Base-by-base conservation (phyloP, 2,113 vertebrate genomes). In the Zosterops hypoxanthus region DNA sequence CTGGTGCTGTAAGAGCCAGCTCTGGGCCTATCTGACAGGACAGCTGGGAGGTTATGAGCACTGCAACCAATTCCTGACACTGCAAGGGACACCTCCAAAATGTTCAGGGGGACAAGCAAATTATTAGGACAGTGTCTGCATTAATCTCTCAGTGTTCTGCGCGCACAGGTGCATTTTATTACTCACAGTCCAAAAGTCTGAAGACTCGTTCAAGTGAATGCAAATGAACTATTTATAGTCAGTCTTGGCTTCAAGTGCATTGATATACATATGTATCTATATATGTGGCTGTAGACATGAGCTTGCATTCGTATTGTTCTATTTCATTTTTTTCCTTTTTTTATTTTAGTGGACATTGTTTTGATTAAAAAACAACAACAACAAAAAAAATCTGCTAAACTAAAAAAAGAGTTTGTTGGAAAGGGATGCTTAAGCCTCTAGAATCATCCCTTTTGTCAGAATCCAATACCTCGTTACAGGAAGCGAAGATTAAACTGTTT, bases 41-140 rank as follows among this genome's bases (percentile, higher is more conserved):
- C 83, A 60, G 24, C 59, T 82, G 36, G 71, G 84, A 92, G 34
- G 70, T 86, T 95, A 61, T 82, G 91, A 95, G 96, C 94, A 73
- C 83, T 77, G 66, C 70, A 96, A 96, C 92, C 95, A 96, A 92
- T 93, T 84, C 80, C 60, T 94, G 65, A 80, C 70, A 79, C 19
- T 21, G 29, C 95, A 82, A 96, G 73, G 95, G 55, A 88, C 75
- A 75, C 86, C 89, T 96, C 77, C 86, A 93, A 95, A 90, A 78
- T 19, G 47, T 88, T 92, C 80, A 65, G 13, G 46, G 82, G 50
- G 41, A 59, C 39, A 91, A 75, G 82, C 47, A 85, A 92, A 87
- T 97, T 78, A 87, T 65, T 49, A 80, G 33, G 29, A 65, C 26
- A 52, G 29, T 39, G 46, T 68, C n/a, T 36, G 42, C 52, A 65